Evolutionary conservation across 2,888 invertebrate genomes (phyloP), one percentile per base, ranked within the genome.

Genomic region (Lithophane socia): DNA sequence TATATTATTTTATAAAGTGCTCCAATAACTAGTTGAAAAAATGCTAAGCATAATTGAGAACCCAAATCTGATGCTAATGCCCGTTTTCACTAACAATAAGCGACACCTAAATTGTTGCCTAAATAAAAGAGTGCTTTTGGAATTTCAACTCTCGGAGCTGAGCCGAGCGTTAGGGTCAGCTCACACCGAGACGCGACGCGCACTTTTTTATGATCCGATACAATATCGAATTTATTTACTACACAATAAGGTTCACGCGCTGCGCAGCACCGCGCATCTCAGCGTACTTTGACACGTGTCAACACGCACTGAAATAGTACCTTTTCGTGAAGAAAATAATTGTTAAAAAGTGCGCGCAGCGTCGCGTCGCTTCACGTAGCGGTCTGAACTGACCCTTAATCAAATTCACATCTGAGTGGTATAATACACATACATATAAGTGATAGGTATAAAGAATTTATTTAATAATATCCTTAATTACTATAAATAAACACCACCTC

Each of bases 361-460:
- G 29, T 29, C 29, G 29, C 29, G 29, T 29, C 29, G 29, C 29
- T 29, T 29, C 29, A 29, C 29, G 29, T 29, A 29, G 29, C 29
- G 29, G 1, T 29, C 29, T 29, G 29, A 29, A 29, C 29, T 29
- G 29, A 29, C 29, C 29, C 29, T 29, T 49, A 29, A 21, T 49
- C 24, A 21, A 49, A 21, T 49, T 49, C 5, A 49, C 21, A 24
- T 65, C 16, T n/a, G 9, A n/a, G 47, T 65, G 24, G 18, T 47
- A 49, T 4, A 52, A 49, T 24, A 66, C 10, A 10, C 21, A 66
- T 18, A 29, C 10, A 65, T 44, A 24, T 21, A 66, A 21, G 21
- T 52, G 21, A n/a, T n/a, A 61, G n/a, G n/a, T 68, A 68, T 37
- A 68, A 60, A 77, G 21, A 29, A 49, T 78, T 78, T 78, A 76